Percentiles rank a stretch among this genome's conserved stretches.
phyloP scores from a whole-genome alignment of 2,888 invertebrate genomes.

The Serrognathus titanus region DNA sequence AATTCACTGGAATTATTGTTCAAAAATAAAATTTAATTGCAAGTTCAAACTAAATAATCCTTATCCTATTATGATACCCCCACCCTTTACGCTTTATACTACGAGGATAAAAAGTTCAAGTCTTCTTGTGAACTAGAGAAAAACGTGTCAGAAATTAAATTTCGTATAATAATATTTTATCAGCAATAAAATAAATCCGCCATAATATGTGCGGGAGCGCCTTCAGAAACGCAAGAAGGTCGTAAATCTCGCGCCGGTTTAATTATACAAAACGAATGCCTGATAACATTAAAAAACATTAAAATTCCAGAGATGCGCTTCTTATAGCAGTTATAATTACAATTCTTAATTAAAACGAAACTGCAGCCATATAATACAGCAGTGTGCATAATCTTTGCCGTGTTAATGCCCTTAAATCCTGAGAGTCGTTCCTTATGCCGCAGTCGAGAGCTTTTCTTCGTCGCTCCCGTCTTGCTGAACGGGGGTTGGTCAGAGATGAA shows the following conservation, averaged over 20 bases:
- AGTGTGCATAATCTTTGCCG: conserved; percentile 33
- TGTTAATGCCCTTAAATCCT: conserved; percentile 31
- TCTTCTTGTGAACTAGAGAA: no score
- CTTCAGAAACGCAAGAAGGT: not conserved
- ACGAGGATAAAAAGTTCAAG: no score
- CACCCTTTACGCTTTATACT: no score
- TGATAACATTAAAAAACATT: conserved; percentile 22
- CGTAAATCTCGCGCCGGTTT: not conserved
- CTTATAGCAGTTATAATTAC: conserved; percentile 32
- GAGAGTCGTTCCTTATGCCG: conserved; percentile 5
- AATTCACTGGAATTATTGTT: no score
- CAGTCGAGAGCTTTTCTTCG: not conserved
- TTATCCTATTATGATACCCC: no score
- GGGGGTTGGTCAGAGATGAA: not conserved
- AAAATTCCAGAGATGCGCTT: conserved; percentile 25
- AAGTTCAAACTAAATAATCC: no score
- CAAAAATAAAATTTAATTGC: no score
- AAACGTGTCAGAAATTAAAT: no score
- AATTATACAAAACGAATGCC: not conserved
- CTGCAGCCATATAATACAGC: conserved; percentile 30
- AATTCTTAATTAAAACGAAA: conserved; percentile 35
- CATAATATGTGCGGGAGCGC: no score
- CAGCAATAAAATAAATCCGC: no score
- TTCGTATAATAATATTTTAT: no score
- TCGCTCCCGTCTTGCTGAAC: not conserved